A percentile compares a stretch with the other conserved stretches of the same genome.
Conservation (phyloP, 2,113 vertebrate species). For the Antechinus stuartii region DNA sequence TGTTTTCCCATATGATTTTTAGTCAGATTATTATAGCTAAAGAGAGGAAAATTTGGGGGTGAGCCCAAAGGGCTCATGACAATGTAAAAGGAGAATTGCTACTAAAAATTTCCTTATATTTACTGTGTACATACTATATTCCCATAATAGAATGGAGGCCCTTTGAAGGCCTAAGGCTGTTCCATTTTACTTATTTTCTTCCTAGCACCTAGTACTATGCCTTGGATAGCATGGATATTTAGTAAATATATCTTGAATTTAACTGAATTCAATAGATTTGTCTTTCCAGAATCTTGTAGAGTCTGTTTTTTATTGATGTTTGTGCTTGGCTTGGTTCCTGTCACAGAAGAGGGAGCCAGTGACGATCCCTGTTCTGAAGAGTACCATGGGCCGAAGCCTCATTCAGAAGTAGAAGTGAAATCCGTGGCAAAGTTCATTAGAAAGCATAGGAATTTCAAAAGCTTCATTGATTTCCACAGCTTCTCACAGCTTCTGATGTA, state of each 20-base stretch:
- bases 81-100: not conserved
- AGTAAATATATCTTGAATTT: not conserved
- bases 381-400: conserved; percentile 82
- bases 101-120: not conserved
- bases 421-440: conserved; percentile 83
- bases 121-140: not conserved
- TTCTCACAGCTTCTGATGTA: conserved; percentile 88
- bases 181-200: not conserved
- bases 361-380: conserved; percentile 83
- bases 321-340: not conserved
- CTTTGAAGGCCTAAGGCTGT: not conserved
- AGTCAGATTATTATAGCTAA: not conserved
- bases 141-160: not conserved
- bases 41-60: not conserved
- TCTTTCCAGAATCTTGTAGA: not conserved
- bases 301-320: conserved; percentile 41
- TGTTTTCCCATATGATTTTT: not conserved
- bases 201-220: not conserved
- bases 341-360: conserved; percentile 81
- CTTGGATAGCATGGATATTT: not conserved
- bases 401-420: conserved; percentile 87
- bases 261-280: not conserved
- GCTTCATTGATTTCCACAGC: conserved; percentile 87
- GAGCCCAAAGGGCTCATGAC: not conserved
- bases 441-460: conserved; percentile 78